These are phyloP conservation scores for Brachyhypopomus occidentalis DNA, from an alignment of 2,113 vertebrate species.

Conservation along the genomic window DNA sequence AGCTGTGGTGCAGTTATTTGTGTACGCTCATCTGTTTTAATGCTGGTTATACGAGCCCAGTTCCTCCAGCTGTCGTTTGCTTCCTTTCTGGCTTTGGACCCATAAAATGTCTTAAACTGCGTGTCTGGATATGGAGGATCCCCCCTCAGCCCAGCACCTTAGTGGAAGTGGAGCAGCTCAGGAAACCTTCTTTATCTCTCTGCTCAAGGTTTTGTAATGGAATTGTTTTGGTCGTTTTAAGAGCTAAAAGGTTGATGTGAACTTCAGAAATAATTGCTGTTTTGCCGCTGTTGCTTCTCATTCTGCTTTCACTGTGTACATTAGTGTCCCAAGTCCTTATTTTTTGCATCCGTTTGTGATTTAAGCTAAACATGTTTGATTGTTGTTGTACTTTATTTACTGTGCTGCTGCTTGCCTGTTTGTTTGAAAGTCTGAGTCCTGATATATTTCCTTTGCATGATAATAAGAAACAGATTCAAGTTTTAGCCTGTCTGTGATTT, in stretches of 20 bases:
- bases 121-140: neutral
- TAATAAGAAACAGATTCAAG: too few relatives aligned
- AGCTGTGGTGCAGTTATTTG: slow-evolving; percentile 65
- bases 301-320: slow-evolving; percentile 45
- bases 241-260: too few relatives aligned
- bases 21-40: slow-evolving; percentile 65
- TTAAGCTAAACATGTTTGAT: too few relatives aligned
- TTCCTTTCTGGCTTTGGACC: slow-evolving; percentile 16
- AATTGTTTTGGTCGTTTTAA: slow-evolving; percentile 1
- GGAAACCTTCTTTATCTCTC: neutral
- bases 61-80: slow-evolving; percentile 40
- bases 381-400: too few relatives aligned
- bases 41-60: slow-evolving; percentile 45
- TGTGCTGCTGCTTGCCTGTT: too few relatives aligned
- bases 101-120: slow-evolving; percentile 26
- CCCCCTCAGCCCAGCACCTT: too few relatives aligned
- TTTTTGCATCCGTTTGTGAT: too few relatives aligned
- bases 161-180: neutral
- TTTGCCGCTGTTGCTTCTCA: slow-evolving; percentile 23
- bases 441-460: slow-evolving; percentile 24
- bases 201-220: neutral
- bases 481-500: too few relatives aligned
- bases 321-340: too few relatives aligned
- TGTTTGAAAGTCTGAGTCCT: too few relatives aligned
- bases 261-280: neutral